These are phyloP conservation scores for Pterocles burchelli DNA, from an alignment of 2,113 vertebrate species.

Conservation along the genomic window DNA sequence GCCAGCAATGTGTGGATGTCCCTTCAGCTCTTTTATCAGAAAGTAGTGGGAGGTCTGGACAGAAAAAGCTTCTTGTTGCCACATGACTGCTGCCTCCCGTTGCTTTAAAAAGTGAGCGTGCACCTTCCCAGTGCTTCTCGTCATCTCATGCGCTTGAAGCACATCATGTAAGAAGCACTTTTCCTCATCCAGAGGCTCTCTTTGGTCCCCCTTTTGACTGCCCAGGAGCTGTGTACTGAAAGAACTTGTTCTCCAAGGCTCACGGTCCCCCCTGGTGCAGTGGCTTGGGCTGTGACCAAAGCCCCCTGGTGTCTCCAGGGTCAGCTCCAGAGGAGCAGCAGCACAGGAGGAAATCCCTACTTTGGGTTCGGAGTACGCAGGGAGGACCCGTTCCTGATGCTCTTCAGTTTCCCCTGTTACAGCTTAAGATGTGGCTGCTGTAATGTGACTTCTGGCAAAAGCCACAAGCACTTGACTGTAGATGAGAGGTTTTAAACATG, in stretches of 20 bases:
- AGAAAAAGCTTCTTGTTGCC: conserved; percentile 41
- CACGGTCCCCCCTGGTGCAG: neutral
- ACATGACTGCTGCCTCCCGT: conserved; percentile 15
- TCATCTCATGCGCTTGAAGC: neutral
- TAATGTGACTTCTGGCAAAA: neutral
- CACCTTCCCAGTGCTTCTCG: neutral
- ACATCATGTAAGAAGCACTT: neutral
- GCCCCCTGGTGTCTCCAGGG: neutral
- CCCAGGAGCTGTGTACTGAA: neutral
- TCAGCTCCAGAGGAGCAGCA: neutral
- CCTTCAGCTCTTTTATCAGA: conserved; percentile 38
- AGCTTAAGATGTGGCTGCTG: neutral
- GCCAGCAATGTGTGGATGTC: neutral
- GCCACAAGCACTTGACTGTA: neutral
- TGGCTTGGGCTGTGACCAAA: neutral
- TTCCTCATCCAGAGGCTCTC: neutral
- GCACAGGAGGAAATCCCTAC: neutral
- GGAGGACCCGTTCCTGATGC: neutral
- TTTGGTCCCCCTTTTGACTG: neutral
- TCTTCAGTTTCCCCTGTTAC: neutral
- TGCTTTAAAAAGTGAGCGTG: neutral
- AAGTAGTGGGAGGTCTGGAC: conserved; percentile 54
- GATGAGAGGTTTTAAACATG: neutral
- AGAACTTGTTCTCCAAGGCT: neutral
- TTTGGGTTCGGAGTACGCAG: neutral